These are phyloP conservation scores for Ictidomys tridecemlineatus DNA, from an alignment of 2,113 vertebrate genomes.

Conservation along the genomic window DNA sequence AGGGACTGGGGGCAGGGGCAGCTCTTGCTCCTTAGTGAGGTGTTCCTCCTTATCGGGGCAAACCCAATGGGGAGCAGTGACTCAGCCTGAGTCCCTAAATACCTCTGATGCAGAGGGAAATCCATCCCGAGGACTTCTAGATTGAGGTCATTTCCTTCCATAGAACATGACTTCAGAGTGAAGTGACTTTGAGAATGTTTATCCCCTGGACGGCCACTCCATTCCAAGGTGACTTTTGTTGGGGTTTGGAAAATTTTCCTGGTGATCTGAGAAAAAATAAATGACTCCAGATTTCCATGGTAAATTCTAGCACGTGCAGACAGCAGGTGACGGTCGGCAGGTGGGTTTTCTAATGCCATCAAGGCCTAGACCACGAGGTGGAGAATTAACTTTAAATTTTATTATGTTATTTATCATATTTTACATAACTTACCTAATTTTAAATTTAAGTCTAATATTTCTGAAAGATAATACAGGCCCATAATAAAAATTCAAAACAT, in stretches of 20 bases:
- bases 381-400: neutral
- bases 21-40: neutral
- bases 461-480: neutral
- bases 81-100: slow-evolving; percentile 43
- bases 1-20: neutral
- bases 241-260: neutral
- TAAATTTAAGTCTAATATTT: neutral
- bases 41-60: neutral
- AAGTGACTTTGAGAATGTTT: neutral
- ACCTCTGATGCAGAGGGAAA: slow-evolving; percentile 24
- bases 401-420: neutral
- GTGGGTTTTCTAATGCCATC: neutral
- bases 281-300: neutral
- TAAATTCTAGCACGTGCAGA: neutral
- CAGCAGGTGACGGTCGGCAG: neutral
- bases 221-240: slow-evolving; percentile 25
- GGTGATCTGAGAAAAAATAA: neutral
- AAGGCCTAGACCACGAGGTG: neutral
- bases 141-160: slow-evolving; percentile 35
- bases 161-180: slow-evolving; percentile 55
- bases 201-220: neutral
- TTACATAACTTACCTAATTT: neutral
- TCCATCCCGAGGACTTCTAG: neutral
- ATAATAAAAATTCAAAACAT: neutral
- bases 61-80: slow-evolving; percentile 15